Conservation (phyloP, 2,888 invertebrate genomes). For the Machimus atricapillus region DNA sequence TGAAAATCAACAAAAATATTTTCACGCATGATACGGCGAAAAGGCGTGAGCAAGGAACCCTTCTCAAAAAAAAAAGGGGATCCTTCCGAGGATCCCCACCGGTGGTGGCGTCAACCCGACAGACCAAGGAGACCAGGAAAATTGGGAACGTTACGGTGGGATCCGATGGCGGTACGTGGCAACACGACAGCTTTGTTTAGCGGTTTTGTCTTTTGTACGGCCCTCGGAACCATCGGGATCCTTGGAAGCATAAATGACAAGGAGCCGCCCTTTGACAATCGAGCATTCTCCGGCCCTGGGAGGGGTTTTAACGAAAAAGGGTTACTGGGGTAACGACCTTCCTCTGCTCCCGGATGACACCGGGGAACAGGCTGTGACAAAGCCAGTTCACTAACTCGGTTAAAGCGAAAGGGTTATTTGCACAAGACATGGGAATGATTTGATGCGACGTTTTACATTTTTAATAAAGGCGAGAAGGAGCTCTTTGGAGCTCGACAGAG, state of each 20-base stretch:
- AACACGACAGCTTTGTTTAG: neutral
- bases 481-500: neutral
- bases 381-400: neutral
- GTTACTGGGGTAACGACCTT: neutral
- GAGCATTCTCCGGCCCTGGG: neutral
- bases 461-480: neutral
- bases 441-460: neutral
- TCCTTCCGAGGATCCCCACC: neutral
- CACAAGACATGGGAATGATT: neutral
- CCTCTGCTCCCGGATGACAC: neutral
- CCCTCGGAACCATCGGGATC: neutral
- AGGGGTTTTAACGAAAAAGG: neutral
- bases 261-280: neutral
- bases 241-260: conserved; percentile 1
- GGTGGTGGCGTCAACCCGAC: neutral
- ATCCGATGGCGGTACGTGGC: neutral
- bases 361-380: neutral
- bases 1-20: neutral
- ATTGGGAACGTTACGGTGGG: neutral
- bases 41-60: neutral
- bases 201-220: neutral
- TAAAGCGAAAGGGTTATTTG: neutral
- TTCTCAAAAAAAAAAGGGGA: neutral
- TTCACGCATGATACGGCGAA: conserved; percentile 1
- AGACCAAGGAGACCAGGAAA: neutral